Evolutionary conservation across 2,113 vertebrate species (phyloP).

Genomic region (Piprites chloris): DNA sequence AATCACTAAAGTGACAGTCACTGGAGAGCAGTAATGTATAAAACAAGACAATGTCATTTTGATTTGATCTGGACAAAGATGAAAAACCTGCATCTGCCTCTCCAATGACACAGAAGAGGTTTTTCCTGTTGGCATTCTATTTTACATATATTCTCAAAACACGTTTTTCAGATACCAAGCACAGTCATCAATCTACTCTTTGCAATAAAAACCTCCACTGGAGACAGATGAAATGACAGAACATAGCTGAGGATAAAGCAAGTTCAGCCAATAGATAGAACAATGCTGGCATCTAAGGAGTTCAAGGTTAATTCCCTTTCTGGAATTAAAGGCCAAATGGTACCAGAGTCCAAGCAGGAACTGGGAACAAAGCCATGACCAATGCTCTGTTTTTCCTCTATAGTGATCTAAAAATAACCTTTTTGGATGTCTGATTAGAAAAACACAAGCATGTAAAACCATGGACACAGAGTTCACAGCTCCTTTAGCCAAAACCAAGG

Average conservation of each 20-base stretch:
- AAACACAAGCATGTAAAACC: slow-evolving; percentile 30
- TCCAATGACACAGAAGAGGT: slow-evolving; percentile 43
- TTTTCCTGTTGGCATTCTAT: slow-evolving; percentile 40
- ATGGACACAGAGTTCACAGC: not conserved
- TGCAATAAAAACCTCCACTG: not conserved
- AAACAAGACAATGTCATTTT: slow-evolving; percentile 47
- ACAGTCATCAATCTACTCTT: not conserved
- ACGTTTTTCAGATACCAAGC: slow-evolving; percentile 37
- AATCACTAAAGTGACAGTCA: not conserved
- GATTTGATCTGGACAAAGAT: slow-evolving; percentile 42
- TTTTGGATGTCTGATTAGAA: slow-evolving; percentile 21
- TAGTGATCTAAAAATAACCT: slow-evolving; percentile 54
- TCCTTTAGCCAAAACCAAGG: not conserved
- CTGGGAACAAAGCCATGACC: slow-evolving; percentile 44
- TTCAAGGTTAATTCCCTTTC: slow-evolving; percentile 58
- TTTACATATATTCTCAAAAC: slow-evolving; percentile 51
- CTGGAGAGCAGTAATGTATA: not conserved
- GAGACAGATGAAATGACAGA: slow-evolving; percentile 50
- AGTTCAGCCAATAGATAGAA: slow-evolving; percentile 40
- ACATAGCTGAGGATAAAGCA: slow-evolving; percentile 33
- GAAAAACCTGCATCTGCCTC: slow-evolving; percentile 35
- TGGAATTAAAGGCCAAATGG: slow-evolving; percentile 49
- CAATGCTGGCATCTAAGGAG: slow-evolving; percentile 26
- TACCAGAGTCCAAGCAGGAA: slow-evolving; percentile 40
- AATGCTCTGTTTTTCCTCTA: slow-evolving; percentile 14